Evolutionary conservation across 1,140 invertebrate species (phyloP), one percentile per base, ranked within the genome.

Genomic region (Halesus radiatus): DNA sequence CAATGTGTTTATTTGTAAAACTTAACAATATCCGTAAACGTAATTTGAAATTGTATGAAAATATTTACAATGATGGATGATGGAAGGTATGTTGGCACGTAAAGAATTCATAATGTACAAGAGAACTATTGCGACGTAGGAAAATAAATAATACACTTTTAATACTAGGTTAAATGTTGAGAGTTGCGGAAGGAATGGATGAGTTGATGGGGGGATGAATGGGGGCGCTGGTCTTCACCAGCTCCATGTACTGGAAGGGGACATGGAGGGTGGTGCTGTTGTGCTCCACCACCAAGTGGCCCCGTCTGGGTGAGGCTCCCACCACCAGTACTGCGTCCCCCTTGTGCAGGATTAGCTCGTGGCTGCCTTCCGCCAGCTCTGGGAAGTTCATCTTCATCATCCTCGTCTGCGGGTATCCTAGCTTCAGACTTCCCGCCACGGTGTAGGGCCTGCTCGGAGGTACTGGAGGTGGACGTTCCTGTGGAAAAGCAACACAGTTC

Each of bases 341-440:
- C 88, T 96, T 96, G 68, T 93, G 87, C 56, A 96, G 87, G 1
- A 92, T 92, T 76, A 84, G 85, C 83, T 86, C 89, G 87, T 84
- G 91, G 89, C 79, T 90, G 89, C 84, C 88, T 86, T 74, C 87
- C 85, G 64, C 87, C 86, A 86, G 90, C 88, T 92, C 92, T 5
- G 95, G 94, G 89, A 95, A 98, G 81, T 95, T 94, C 91, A 94
- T 94, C 88, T 96, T 96, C 95, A 98, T 96, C 26, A 96, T 90
- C 85, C 97, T 92, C 74, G 94, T 96, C 89, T 98, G 97, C 45
- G 97, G 97, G 90, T 98, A 98, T 80, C 95, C 94, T 76, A 98
- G 88, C 89, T 98, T 98, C n/a, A 96, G 95, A 88, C 97, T 97
- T 78, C 96, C 96, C 32, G 94, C 91, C 53, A 98, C 95, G 29